phyloP scores from a whole-genome alignment of 1,140 invertebrate species.

The Drosophila ercepeae region DNA sequence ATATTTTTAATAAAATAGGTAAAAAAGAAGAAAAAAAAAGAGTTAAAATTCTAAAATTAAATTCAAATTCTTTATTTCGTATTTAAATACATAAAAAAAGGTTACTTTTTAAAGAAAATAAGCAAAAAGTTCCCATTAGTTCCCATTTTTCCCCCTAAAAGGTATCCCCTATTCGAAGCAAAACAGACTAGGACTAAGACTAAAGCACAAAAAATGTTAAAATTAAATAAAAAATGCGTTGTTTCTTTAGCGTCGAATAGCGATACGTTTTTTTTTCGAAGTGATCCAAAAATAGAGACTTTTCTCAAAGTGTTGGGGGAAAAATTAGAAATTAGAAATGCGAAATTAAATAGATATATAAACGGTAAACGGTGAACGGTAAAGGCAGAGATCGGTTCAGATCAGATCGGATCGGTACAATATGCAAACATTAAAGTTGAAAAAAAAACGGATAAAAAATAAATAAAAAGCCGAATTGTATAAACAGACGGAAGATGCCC shows the following conservation, averaged over 20 bases:
- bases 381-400: not conserved
- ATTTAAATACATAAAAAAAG: no score
- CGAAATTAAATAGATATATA: conserved; percentile 63
- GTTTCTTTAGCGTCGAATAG: conserved; percentile 14
- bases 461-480: conserved; percentile 54
- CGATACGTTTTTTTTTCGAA: conserved; percentile 6
- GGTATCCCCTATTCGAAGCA: not conserved
- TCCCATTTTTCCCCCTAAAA: not conserved
- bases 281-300: conserved; percentile 34
- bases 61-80: no score
- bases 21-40: no score
- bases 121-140: no score
- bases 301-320: conserved; percentile 1
- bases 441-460: conserved; percentile 37
- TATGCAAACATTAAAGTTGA: conserved; percentile 42
- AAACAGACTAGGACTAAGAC: not conserved
- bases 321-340: conserved; percentile 48
- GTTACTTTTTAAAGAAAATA: no score
- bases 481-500: conserved; percentile 38
- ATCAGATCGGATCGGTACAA: conserved; percentile 27
- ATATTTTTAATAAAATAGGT: not conserved
- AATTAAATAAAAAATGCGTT: conserved; percentile 31
- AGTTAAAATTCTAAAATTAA: no score
- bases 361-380: not conserved
- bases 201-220: not conserved